Base-by-base conservation (phyloP, 2,113 vertebrate genomes). In the Hypocryptadius cinnamomeus region DNA sequence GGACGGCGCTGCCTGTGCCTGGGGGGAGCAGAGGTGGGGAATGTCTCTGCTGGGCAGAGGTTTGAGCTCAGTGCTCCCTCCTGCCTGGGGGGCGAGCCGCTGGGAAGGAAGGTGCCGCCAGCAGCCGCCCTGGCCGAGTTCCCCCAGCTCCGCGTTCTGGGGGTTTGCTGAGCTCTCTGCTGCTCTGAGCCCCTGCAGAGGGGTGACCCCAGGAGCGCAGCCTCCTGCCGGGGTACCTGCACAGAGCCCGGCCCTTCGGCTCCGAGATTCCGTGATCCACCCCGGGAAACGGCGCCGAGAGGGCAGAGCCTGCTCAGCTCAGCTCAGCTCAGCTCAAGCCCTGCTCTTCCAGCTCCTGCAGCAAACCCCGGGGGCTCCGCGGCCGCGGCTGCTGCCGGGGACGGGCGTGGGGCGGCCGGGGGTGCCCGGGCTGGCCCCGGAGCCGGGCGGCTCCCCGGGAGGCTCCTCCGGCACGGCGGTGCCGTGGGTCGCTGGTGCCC, bases 291-390 rank as follows among this genome's bases (percentile, higher is more conserved):
- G 8, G 27, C 31, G 1, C 6, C 44, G 14, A 22, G 1, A 27
- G 42, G 28, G 25, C 50, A 22, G 12, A 39, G 28, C 40, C 13
- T 6, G 17, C 68, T 1, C 12, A 6, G 59, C 64, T 19, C 77
- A 2, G 60, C 65, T 22, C 78, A 2, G 37, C 25, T 2, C 31
- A 3, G 13, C 6, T 39, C 4, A 71, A 1, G 45, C 45, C 4
- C 20, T 1, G 1, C 6, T 2, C 30, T 19, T 21, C 53, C 72
- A 25, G 69, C 80, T 47, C 6, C 76, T 44, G 64, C 70, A 23
- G 4, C 31, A 3, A 8, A 0, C 3, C 4, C 31, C 0, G 10
- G 2, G 1, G 2, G 39, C 27, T 53, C 56, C 20, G 44, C 68
- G 12, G 6, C 45, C 39, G 4, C 59, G 11, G 21, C 23, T 8